phyloP scores from a whole-genome alignment of 2,797 vertebrate genomes.

The Phalloptychus januarius region DNA sequence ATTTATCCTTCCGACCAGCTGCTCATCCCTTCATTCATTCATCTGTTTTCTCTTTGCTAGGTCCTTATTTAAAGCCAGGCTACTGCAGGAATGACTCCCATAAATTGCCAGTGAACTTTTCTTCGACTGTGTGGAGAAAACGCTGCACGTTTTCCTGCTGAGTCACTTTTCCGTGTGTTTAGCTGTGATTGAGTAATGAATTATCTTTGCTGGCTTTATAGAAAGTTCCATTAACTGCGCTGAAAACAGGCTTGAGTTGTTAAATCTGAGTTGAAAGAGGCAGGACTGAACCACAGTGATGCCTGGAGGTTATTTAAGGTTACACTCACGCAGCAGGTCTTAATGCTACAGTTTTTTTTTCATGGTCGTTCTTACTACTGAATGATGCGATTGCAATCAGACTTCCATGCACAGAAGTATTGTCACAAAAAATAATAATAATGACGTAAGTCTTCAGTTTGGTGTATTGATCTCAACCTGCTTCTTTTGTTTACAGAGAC shows the following conservation, averaged over 20 bases:
- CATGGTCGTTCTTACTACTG: too few species aligned
- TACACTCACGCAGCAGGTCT: neutral
- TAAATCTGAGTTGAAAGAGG: conserved; percentile 28
- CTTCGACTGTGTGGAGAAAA: neutral
- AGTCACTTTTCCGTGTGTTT: conserved; percentile 2
- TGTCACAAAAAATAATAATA: too few species aligned
- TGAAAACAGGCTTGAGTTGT: conserved; percentile 44
- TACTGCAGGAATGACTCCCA: neutral
- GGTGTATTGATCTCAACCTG: too few species aligned
- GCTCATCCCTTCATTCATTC: neutral
- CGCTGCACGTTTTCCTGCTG: neutral
- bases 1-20: neutral
- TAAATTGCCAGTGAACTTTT: neutral
- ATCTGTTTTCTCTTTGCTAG: neutral
- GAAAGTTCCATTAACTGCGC: neutral
- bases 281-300: neutral
- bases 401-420: too few species aligned
- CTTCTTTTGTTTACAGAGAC: too few species aligned
- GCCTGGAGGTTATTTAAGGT: neutral
- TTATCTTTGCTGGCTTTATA: conserved; percentile 11
- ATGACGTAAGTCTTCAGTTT: too few species aligned
- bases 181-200: conserved; percentile 4
- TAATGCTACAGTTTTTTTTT: neutral
- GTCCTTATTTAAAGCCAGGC: neutral
- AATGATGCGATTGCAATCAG: too few species aligned